Percentiles rank a stretch among this genome's conserved stretches.
These are phyloP conservation scores for Podarcis muralis DNA, from an alignment of 2,113 vertebrate genomes.

Conservation along the genomic window DNA sequence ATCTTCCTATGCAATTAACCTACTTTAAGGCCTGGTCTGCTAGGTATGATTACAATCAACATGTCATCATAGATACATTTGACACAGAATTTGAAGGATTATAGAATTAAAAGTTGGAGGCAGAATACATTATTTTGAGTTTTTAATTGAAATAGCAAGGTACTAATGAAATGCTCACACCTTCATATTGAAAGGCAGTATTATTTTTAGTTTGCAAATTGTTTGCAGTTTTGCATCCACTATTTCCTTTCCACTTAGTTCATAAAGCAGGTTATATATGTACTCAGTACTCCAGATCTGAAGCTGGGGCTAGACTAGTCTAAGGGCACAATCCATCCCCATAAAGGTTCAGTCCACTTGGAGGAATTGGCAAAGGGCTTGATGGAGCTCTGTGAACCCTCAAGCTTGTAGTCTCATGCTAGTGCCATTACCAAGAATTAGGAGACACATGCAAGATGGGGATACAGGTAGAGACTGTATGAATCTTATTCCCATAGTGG, in stretches of 20 bases:
- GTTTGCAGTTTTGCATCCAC: slow-evolving; percentile 7
- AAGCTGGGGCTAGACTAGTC: background rate
- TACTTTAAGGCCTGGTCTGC: slow-evolving; percentile 74
- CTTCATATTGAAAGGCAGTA: slow-evolving; percentile 36
- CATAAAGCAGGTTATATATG: background rate
- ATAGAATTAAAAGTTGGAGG: slow-evolving; percentile 74
- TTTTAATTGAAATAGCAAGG: slow-evolving; percentile 69
- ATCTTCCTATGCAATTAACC: slow-evolving; percentile 79
- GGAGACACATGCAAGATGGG: background rate
- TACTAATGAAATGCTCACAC: slow-evolving; percentile 43
- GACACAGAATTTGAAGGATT: slow-evolving; percentile 60
- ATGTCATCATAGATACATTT: slow-evolving; percentile 59
- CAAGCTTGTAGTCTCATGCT: background rate
- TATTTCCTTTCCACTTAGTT: background rate
- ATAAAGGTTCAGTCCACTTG: background rate
- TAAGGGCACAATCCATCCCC: background rate
- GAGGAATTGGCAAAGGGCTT: background rate
- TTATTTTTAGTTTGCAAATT: slow-evolving; percentile 12
- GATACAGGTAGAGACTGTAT: background rate
- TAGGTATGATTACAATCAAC: slow-evolving; percentile 69
- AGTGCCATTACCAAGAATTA: background rate
- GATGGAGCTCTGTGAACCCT: background rate
- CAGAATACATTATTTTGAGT: slow-evolving; percentile 65
- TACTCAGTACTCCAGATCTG: background rate
- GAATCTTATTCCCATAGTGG: too few species aligned